A percentile compares a stretch with the other conserved stretches of the same genome.
phyloP scores from a whole-genome alignment of 2,113 vertebrate genomes.

The Lutjanus erythropterus region DNA sequence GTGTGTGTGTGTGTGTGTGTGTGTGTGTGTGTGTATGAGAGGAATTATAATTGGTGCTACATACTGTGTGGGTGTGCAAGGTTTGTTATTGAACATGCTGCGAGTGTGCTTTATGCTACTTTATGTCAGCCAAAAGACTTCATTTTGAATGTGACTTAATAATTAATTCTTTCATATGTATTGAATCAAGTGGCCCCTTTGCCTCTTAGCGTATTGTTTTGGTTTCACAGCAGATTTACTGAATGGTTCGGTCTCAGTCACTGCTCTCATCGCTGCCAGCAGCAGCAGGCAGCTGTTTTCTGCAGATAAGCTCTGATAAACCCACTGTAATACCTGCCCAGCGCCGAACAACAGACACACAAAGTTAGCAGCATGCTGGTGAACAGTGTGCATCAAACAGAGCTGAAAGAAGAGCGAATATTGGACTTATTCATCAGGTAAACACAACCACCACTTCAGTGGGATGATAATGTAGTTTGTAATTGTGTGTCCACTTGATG shows the following conservation, averaged over 20 bases:
- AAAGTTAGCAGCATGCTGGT: background rate
- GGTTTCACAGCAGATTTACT: background rate
- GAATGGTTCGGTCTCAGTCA: background rate
- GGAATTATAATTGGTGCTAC: background rate
- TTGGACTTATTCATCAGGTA: background rate
- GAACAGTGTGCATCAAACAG: background rate
- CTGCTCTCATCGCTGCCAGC: background rate
- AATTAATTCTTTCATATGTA: background rate
- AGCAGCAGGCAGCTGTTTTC: background rate
- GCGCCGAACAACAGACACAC: background rate
- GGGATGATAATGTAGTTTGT: background rate
- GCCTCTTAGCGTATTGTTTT: background rate
- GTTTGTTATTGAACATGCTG: background rate
- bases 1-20: background rate
- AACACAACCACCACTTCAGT: background rate
- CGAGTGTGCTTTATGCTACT: too few species aligned
- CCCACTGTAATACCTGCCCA: background rate
- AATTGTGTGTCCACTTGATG: background rate
- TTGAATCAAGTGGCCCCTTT: too few species aligned
- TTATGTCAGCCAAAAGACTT: background rate
- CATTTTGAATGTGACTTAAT: background rate
- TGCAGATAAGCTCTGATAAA: background rate
- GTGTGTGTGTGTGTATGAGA: background rate
- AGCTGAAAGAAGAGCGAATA: background rate
- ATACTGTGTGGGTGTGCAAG: background rate